Evolutionary conservation across 2,113 vertebrate species (phyloP), one percentile per base, ranked within the genome.

Genomic region (Mustela lutreola): DNA sequence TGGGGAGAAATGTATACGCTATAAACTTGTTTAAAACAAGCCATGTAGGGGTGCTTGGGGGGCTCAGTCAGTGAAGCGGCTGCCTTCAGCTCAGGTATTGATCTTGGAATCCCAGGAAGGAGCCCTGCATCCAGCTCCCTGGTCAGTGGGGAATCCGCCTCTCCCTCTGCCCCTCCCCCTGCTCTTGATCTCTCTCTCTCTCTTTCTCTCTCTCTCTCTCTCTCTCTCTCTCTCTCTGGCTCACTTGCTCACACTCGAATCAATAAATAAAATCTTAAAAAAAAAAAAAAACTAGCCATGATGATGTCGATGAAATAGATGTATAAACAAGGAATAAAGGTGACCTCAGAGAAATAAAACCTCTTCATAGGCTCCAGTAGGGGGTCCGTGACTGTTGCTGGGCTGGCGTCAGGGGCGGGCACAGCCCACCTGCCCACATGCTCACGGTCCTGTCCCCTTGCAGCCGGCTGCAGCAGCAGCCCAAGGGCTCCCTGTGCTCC

Each of bases 401-500:
- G 83, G 33, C 42, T 26, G 76, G 28, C 42, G 42, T 4, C 42
- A 65, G 31, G 83, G 14, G 63, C 87, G 6, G 56, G 7, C 79
- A 1, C 22, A 33, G 31, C 31, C 33, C n/a, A 11, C 39, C 65
- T 19, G 63, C 28, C 21, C 42, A 53, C 3, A 33, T 16, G 45
- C 73, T 67, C 42, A 50, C 48, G 78, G 26, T 76, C 56, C 45
- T 96, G 31, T 98, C 97, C 92, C 67, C 91, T 98, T 98, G 91
- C 92, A 99, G 99, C 99, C 97, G 99, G 99, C 94, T 99, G 99
- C 97, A 99, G 99, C 98, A 99, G 99, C 86, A 39, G 39, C 99
- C 99, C 0, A 99, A 99, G 16, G 99, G 99, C 50, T 99, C 99
- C 33, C 98, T 99, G 91, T 99, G 99, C 97, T 99, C 99, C 86